phyloP scores from a whole-genome alignment of 53 echinoderm and acorn worm genomes.

The Mesocentrotus franciscanus region DNA sequence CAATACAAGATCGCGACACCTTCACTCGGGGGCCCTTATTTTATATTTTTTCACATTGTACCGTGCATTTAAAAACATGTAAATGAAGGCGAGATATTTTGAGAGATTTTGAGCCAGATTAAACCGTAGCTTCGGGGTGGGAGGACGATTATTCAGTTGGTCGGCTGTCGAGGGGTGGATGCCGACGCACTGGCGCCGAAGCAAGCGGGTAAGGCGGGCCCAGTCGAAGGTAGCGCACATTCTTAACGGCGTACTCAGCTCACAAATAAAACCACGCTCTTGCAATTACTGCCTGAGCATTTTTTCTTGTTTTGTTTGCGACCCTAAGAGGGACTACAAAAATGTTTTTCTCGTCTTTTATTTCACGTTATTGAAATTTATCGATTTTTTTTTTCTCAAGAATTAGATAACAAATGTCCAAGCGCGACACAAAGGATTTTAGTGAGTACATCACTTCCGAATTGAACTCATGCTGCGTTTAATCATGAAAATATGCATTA shows the following conservation, averaged over 20 bases:
- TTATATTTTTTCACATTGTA: conserved; percentile 51
- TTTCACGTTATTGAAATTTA: not conserved
- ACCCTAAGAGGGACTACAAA: conserved; percentile 15
- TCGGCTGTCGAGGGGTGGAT: conserved; percentile 57
- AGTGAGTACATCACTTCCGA: too few relatives aligned
- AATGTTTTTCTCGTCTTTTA: not conserved
- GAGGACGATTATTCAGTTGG: conserved; percentile 64
- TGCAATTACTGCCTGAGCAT: not conserved
- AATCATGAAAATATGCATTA: too few relatives aligned
- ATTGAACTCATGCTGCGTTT: too few relatives aligned
- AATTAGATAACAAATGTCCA: not conserved
- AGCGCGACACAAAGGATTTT: too few relatives aligned
- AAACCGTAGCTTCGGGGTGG: conserved; percentile 63
- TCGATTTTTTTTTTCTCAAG: not conserved
- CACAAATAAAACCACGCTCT: not conserved
- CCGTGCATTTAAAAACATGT: conserved; percentile 60
- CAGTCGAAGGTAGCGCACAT: conserved; percentile 44
- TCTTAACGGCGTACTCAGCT: not conserved
- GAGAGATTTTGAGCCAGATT: conserved; percentile 68
- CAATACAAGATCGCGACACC: conserved; percentile 45
- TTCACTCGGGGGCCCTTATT: conserved; percentile 49
- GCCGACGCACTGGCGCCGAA: conserved; percentile 55
- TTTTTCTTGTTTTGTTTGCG: conserved; percentile 20
- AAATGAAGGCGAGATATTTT: conserved; percentile 69
- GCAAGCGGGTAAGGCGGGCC: conserved; percentile 58